These are phyloP conservation scores for Mesembrinibis cayennensis DNA, from an alignment of 2,113 vertebrate genomes.

Conservation along the genomic window DNA sequence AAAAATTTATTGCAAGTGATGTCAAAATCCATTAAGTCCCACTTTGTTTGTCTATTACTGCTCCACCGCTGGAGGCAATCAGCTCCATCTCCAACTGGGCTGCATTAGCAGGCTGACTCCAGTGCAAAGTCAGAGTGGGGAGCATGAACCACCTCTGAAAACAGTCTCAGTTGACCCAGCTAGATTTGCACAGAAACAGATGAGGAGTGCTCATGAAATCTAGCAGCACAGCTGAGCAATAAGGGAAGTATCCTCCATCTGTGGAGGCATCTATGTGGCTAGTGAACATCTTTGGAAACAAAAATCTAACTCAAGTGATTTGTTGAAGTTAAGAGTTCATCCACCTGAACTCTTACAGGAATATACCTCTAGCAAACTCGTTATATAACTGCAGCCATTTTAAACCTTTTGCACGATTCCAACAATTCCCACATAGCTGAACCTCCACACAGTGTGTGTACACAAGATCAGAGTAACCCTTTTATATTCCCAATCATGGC, in stretches of 20 bases:
- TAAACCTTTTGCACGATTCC: background rate
- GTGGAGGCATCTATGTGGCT: background rate
- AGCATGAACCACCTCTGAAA: background rate
- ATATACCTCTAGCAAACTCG: background rate
- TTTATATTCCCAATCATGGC: background rate
- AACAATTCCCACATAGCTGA: background rate
- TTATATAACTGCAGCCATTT: background rate
- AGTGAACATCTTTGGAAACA: background rate
- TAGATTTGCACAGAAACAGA: background rate
- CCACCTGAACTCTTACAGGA: background rate
- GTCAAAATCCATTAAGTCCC: constrained; percentile 16
- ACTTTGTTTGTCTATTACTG: background rate
- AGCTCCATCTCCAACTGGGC: background rate
- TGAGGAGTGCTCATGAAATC: background rate
- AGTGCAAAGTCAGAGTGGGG: background rate
- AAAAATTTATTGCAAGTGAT: background rate
- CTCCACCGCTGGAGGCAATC: background rate
- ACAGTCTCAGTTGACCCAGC: background rate
- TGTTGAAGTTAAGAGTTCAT: background rate
- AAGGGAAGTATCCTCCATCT: background rate
- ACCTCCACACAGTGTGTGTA: too few relatives aligned
- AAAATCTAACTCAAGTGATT: background rate
- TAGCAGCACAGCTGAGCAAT: background rate
- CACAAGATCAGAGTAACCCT: background rate
- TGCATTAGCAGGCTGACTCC: background rate